A percentile compares a stretch with the other conserved stretches of the same genome.
phyloP scores from a whole-genome alignment of 1,140 invertebrate genomes.

The Papilio dardanus region DNA sequence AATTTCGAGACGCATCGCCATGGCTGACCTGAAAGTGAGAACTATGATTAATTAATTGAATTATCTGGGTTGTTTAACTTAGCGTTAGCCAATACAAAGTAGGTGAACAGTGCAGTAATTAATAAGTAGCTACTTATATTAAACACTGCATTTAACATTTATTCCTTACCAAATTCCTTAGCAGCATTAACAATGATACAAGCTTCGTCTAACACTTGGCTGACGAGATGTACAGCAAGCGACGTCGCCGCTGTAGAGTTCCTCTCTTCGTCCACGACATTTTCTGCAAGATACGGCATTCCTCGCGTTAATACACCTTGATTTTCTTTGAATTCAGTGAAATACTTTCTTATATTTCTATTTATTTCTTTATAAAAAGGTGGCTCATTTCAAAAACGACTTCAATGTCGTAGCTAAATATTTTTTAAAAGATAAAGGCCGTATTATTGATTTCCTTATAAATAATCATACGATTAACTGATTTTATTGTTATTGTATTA shows the following conservation, averaged over 20 bases:
- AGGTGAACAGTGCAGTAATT: not conserved
- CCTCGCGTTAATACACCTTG: too few relatives aligned
- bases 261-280: slow-evolving; percentile 39
- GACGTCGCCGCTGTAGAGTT: slow-evolving; percentile 53
- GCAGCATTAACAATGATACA: slow-evolving; percentile 65
- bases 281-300: slow-evolving; percentile 41
- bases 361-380: not conserved
- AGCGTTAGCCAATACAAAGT: not conserved
- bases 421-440: too few relatives aligned
- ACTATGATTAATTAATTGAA: slow-evolving; percentile 29
- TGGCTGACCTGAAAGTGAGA: slow-evolving; percentile 53
- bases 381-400: too few relatives aligned
- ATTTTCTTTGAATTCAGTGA: too few relatives aligned
- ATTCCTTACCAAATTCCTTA: slow-evolving; percentile 56
- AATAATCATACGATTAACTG: too few relatives aligned
- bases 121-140: too few relatives aligned
- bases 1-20: slow-evolving; percentile 57
- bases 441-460: too few relatives aligned
- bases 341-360: not conserved
- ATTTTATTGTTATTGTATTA: slow-evolving; percentile 34
- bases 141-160: not conserved
- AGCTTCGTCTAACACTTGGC: slow-evolving; percentile 71
- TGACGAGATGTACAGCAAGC: slow-evolving; percentile 65
- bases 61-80: not conserved
- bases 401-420: too few relatives aligned